These are phyloP conservation scores for Rhagoletis zephyria DNA, from an alignment of 1,140 invertebrate genomes.

Conservation along the genomic window DNA sequence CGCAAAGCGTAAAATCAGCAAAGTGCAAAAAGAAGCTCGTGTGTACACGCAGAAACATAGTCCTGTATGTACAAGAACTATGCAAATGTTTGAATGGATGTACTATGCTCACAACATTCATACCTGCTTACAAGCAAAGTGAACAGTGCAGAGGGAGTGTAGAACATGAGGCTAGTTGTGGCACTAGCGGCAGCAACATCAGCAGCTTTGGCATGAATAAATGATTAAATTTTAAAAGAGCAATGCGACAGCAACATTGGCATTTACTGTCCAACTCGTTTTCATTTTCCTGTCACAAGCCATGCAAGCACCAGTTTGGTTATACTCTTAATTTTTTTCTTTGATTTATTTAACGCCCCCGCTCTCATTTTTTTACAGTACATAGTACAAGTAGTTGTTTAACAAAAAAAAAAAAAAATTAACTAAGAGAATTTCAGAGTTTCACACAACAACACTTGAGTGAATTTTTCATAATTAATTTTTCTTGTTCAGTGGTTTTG, in stretches of 20 bases:
- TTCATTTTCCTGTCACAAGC: slow-evolving; percentile 30
- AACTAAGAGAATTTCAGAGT: background rate
- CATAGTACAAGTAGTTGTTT: no score
- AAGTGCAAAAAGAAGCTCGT: background rate
- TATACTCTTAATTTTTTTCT: background rate
- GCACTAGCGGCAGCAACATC: background rate
- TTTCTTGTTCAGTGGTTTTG: slow-evolving; percentile 72
- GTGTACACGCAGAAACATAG: no score
- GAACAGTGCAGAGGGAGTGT: background rate
- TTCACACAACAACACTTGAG: slow-evolving; percentile 21
- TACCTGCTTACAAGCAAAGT: background rate
- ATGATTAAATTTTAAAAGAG: slow-evolving; percentile 51
- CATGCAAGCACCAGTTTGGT: background rate
- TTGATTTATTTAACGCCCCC: background rate
- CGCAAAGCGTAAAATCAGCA: slow-evolving; percentile 31
- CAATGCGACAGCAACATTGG: slow-evolving; percentile 35
- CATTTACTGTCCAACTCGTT: slow-evolving; percentile 44
- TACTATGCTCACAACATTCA: background rate
- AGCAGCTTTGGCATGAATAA: slow-evolving; percentile 21
- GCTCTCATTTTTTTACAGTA: background rate
- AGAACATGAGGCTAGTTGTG: background rate
- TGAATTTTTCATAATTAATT: slow-evolving; percentile 71
- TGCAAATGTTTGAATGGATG: background rate
- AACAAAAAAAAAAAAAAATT: background rate
- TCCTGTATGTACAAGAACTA: background rate